Evolutionary conservation across 2,888 invertebrate genomes (phyloP).

Genomic region (Orthonevra nobilis): DNA sequence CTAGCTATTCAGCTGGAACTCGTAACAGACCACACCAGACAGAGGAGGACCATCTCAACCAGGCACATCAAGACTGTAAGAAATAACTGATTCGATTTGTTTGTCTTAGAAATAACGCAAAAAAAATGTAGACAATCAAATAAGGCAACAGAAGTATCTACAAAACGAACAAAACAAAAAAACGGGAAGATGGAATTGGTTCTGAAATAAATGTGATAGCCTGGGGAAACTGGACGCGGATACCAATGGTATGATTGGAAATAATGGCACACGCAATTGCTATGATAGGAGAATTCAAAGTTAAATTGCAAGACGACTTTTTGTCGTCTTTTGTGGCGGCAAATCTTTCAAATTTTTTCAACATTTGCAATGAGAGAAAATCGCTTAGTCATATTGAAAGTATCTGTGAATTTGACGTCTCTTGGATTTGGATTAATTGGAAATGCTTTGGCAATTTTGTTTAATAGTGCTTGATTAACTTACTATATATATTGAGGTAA

Average conservation of each 20-base stretch:
- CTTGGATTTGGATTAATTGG: too few species aligned
- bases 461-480: too few species aligned
- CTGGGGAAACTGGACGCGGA: slow-evolving; percentile 25
- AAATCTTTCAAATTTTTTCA: slow-evolving; percentile 1
- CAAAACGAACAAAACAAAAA: background rate
- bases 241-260: slow-evolving; percentile 35
- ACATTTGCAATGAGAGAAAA: slow-evolving; percentile 10
- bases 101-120: slow-evolving; percentile 1
- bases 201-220: slow-evolving; percentile 44
- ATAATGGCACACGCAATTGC: slow-evolving; percentile 34
- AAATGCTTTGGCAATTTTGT: too few species aligned
- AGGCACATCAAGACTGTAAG: slow-evolving; percentile 20
- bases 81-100: slow-evolving; percentile 50
- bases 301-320: slow-evolving; percentile 26
- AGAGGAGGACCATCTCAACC: background rate
- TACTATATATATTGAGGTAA: too few species aligned
- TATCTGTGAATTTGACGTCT: slow-evolving; percentile 40
- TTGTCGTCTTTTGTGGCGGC: background rate
- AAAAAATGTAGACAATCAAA: slow-evolving; percentile 18
- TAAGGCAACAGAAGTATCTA: background rate
- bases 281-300: slow-evolving; percentile 13
- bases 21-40: slow-evolving; percentile 28
- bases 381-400: slow-evolving; percentile 24
- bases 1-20: too few species aligned
- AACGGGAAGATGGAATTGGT: slow-evolving; percentile 50